Base-by-base conservation (phyloP, 2,888 invertebrate genomes). In the Tenthredo livida region DNA sequence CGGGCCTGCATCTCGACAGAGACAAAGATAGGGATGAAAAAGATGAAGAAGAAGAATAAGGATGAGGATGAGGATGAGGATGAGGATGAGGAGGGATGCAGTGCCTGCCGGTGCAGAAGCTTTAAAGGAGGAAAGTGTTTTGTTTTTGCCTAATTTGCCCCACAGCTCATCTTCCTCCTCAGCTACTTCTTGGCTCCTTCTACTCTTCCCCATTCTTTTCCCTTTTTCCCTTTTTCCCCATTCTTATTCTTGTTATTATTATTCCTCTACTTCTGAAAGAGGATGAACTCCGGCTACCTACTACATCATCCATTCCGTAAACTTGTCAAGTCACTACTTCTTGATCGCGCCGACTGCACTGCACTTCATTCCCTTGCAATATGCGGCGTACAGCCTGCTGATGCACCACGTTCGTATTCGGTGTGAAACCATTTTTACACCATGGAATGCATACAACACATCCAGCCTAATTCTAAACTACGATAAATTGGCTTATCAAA, bases 111-210 rank as follows among this genome's bases (percentile, higher is more conserved):
- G 17, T 61, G 43, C 50, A 43, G 67, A 47, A 67, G 47, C 83
- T 37, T 15, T 43, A 40, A 29, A 40, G 50, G 40, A 80, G 67
- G 67, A 83, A 88, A 87, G 88, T 87, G 87, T 91, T 91, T 91
- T 91, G 91, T 92, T 92, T 92, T 91, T 91, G 89, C 90, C 90
- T 90, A 91, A 91, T 91, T 91, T 91, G 88, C 89, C 87, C 88
- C 86, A 86, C 86, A 82, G 88, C 86, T 86, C 43, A 70, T 83
- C 83, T 47, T 33, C 65, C 75, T 47, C 29, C 47, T 25, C 75
- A 15, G 37, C 40, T 40, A 6, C 40, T 33, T 72, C 70, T 40
- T n/a, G 7, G 37, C 15, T 21, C 37, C 70, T n/a, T 15, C 37
- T 33, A 12, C 29, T 17, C 70, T 12, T 70, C 33, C 40, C 37